Evolutionary conservation across 2,797 vertebrate species (phyloP), one percentile per base, ranked within the genome.

Genomic region (Trachurus trachurus): DNA sequence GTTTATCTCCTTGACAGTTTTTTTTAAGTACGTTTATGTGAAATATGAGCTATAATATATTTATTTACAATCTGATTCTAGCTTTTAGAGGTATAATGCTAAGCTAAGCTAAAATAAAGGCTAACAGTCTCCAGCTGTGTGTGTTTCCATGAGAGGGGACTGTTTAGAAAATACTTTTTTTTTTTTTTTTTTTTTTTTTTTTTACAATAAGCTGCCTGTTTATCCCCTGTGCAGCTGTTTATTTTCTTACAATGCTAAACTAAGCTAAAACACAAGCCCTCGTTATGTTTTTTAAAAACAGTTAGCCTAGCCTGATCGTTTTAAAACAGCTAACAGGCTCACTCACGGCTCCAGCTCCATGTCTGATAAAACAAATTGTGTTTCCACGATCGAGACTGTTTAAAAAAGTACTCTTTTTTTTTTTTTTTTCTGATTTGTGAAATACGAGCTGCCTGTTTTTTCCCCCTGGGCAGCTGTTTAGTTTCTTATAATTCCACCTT

Each of bases 401-500:
- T 50, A 1, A 15, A 49, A 60, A 53, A 1, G 2, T 21, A 50
- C 47, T 5, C 15, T 8, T 17, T 22, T 56, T 54, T 29, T 8
- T 17, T 22, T 56, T 54, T 21, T 10, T n/a, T 37, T 37, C 34
- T 69, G 26, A 49, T 73, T 63, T 50, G 66, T 80, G 69, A 71
- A 80, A 79, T 57, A 3, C 9, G 66, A 79, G 77, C 16, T 64
- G 42, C 19, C 4, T 58, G 57, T 81, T 50, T 81, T 50, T 1
- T 42, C 26, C 45, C 22, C 26, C 0, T 0, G 12, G 56, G 68
- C 74, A 26, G 60, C 78, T 60, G 69, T 74, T 85, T 79, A 58
- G 62, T 50, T 77, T 70, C 57, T 17, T 34, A 49, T 71, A 88
- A 83, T 79, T 58, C 76, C 69, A 74, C 83, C 85, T 85, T 21